Evolutionary conservation across 2,113 vertebrate genomes (phyloP).

Genomic region (Burhinus bistriatus): DNA sequence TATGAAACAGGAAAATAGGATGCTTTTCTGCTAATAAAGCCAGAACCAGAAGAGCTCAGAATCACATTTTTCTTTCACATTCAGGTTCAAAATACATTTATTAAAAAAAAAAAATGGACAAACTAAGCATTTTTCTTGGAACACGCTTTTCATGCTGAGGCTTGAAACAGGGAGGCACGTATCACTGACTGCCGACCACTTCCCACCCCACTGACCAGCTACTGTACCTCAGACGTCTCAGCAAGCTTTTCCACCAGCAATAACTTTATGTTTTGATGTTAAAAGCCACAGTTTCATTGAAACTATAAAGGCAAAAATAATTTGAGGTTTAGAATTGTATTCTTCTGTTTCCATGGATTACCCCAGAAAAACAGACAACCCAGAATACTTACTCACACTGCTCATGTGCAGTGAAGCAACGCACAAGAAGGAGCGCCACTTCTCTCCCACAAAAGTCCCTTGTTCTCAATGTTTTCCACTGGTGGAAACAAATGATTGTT

Average conservation of each 20-base stretch:
- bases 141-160: not conserved
- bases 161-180: not conserved
- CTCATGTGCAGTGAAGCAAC: not conserved
- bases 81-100: not conserved
- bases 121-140: not conserved
- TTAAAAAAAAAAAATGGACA: not conserved
- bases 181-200: not conserved
- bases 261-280: not conserved
- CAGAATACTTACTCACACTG: not conserved
- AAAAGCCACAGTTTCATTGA: not conserved
- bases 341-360: not conserved
- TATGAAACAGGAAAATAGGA: not conserved
- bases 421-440: not conserved
- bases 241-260: not conserved
- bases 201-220: not conserved
- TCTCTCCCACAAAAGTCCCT: not conserved
- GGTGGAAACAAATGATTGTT: not conserved
- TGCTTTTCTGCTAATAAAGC: not conserved
- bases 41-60: not conserved
- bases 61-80: not conserved
- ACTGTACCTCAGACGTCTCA: not conserved
- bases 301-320: not conserved
- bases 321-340: not conserved
- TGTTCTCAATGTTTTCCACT: slow-evolving; percentile 26
- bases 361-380: not conserved